These are phyloP conservation scores for Yoshiicerus persimilis DNA, from an alignment of 1,140 invertebrate species.

Conservation along the genomic window DNA sequence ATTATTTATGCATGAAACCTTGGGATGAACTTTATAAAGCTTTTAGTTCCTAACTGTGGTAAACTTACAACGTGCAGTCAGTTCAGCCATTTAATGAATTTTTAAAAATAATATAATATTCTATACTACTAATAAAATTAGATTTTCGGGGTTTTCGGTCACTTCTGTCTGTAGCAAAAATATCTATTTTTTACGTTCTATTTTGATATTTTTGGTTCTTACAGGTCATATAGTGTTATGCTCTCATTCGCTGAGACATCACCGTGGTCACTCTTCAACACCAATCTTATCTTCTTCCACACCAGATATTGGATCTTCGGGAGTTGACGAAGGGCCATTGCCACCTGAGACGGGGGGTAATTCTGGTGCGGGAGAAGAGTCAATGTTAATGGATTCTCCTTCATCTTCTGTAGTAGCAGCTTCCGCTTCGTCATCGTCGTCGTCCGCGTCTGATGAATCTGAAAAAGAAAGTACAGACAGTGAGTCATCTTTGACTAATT, in stretches of 20 bases:
- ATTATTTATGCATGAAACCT: too few species aligned
- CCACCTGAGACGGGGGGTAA: not conserved
- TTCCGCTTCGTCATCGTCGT: not conserved
- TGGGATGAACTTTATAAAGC: too few species aligned
- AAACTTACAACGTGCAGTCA: too few species aligned
- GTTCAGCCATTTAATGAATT: too few species aligned
- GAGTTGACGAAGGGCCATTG: not conserved
- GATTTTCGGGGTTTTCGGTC: too few species aligned
- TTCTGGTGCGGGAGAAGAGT: not conserved
- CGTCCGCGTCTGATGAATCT: not conserved
- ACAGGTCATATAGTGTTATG: slow-evolving; percentile 49
- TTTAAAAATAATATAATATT: too few species aligned
- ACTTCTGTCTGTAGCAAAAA: too few species aligned
- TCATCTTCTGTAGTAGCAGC: not conserved
- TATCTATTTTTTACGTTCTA: not conserved
- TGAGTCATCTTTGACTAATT: not conserved
- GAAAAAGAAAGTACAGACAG: not conserved
- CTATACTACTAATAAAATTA: too few species aligned
- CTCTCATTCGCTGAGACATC: slow-evolving; percentile 47
- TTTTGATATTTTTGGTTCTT: slow-evolving; percentile 13
- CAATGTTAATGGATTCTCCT: slow-evolving; percentile 21
- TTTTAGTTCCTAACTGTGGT: too few species aligned
- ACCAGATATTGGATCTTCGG: not conserved
- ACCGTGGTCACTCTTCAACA: slow-evolving; percentile 46
- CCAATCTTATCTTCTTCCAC: slow-evolving; percentile 29